Evolutionary conservation across 1,140 invertebrate species (phyloP), one percentile per base, ranked within the genome.

Genomic region (Heterodera carotae): DNA sequence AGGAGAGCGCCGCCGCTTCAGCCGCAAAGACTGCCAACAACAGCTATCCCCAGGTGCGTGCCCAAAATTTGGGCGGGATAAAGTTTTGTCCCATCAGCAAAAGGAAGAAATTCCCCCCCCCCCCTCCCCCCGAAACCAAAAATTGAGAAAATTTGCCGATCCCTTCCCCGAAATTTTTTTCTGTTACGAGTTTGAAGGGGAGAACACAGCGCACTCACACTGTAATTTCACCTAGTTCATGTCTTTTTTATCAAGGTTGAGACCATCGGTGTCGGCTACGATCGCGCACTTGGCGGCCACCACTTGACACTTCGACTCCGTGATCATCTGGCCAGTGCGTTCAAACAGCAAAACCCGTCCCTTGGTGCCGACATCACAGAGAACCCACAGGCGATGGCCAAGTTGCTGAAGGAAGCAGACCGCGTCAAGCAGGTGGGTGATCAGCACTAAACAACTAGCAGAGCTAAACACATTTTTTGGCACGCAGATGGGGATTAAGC

Each of bases 371-470:
- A 85, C 43, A 83, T 87, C 59, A 82, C 84, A 39, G 82, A 85
- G 39, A 97, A 92, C 87, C 91, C 93, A 0, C 90, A 94, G 79
- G 92, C 95, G 0, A 92, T 99, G 92, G 94, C 94, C 6, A 99
- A 99, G 87, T 89, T 99, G 2, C 92, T 97, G 73, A 95, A 97
- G 87, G 97, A 99, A 90, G 94, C 97, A 33, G 96, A 94, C 70
- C 89, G 96, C 29, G 89, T 99, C 1, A 99, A 99, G 89, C 95
- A 95, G 86, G 77, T 75, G 34, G 62, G 0, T 15, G 5, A 27
- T 31, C 2, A 7, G 18, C 29, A 7, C n/a, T 22, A n/a, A 62
- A 6, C 29, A 31, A 62, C 18, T 62, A 62, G 7, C n/a, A 7
- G 8, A n/a, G 22, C 7, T 10, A 62, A 10, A 1, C 8, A 31